phyloP scores from a whole-genome alignment of 2,113 vertebrate genomes.

The Hydrolagus affinis region DNA sequence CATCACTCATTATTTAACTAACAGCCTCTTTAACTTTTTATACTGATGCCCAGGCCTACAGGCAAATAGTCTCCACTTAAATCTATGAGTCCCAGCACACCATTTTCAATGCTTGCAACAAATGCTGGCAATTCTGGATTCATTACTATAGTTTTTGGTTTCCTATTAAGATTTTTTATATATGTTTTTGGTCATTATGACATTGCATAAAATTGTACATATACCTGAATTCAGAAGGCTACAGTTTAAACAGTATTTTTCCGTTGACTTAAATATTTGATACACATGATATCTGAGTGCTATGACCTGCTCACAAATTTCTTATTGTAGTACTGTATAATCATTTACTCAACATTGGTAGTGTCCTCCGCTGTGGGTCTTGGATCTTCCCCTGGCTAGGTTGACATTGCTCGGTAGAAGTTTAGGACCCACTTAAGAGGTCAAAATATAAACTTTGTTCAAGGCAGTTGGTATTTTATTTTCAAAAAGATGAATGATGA shows the following conservation, averaged over 20 bases:
- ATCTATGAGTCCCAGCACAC: background rate
- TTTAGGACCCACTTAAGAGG: background rate
- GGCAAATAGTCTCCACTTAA: background rate
- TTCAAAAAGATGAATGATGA: background rate
- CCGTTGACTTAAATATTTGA: background rate
- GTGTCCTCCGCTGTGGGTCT: too few relatives aligned
- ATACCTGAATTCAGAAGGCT: slow-evolving; percentile 1
- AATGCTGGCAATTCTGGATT: slow-evolving; percentile 7
- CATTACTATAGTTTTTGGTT: slow-evolving; percentile 3
- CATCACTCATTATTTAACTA: slow-evolving; percentile 1
- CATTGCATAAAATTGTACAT: background rate
- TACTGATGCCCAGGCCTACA: background rate
- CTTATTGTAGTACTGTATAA: background rate
- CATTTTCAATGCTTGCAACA: slow-evolving; percentile 18
- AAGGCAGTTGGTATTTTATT: background rate
- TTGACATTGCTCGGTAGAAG: background rate
- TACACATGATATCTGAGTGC: background rate
- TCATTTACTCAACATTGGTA: background rate
- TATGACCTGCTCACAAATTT: background rate
- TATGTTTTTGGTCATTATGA: slow-evolving; percentile 14
- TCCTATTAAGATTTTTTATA: slow-evolving; percentile 27
- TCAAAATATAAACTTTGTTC: background rate
- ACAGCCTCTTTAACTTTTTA: slow-evolving; percentile 11
- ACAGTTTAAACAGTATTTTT: slow-evolving; percentile 18
- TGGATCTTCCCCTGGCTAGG: too few relatives aligned